Base-by-base conservation (phyloP, 2,113 vertebrate genomes). In the Rhinolophus ferrumequinum region DNA sequence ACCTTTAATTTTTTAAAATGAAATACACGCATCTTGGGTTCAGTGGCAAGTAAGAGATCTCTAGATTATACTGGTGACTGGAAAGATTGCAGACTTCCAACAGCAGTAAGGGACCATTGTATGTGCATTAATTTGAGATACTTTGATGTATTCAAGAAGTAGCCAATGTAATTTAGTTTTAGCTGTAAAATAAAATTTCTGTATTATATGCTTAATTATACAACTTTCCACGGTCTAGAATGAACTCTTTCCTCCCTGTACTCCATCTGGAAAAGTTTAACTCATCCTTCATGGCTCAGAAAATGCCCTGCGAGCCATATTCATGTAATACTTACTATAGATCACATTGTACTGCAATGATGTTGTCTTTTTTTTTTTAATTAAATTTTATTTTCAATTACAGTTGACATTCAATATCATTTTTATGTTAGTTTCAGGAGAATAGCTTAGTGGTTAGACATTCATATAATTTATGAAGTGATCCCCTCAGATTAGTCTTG, bases 1-100 rank as follows among this genome's bases (percentile, higher is more conserved):
- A 58, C 38, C 30, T 96, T 81, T 83, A 88, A 67, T 88, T 44
- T 88, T 81, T 93, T 44, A 69, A 56, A 83, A 22, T 90, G 54
- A n/a, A 35, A 83, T 44, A 56, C 13, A 50, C 33, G 19, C 13
- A 85, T 2, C 44, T 52, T 24, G 62, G 33, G 16, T 85, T 93
- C 16, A 80, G 24, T 30, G 7, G 9, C 44, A 38, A 95, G 9
- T 0, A 82, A 28, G 41, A 28, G 21, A 44, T 1, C 9, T 52
- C n/a, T 35, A 47, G 14, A 54, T 60, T 82, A 26, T 52, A 60
- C 21, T 28, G 50, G n/a, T 56, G 11, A 89, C 26, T 52, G 47
- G 80, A 58, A 81, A 86, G 38, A 69, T 35, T n/a, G 5, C 24
- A 58, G 60, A 33, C 3, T 88, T 88, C 41, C 14, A 62, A 56